Percentiles rank a stretch among this genome's conserved stretches.
Conservation (phyloP, 2,888 invertebrate species). For the Conops quadrifasciatus region DNA sequence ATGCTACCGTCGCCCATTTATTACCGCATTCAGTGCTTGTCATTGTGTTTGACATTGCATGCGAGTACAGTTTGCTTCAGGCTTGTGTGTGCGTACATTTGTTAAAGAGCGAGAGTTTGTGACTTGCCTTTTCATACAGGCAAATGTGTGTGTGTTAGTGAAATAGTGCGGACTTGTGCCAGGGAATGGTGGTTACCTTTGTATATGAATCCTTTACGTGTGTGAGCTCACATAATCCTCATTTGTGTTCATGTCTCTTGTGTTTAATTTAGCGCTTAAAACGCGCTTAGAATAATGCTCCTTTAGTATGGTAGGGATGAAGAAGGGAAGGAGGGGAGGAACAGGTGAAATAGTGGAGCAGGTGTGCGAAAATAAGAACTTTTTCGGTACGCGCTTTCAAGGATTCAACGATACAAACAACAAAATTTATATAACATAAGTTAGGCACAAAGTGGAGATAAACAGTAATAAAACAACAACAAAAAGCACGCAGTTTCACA, state of each 20-base stretch:
- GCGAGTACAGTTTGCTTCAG: no score
- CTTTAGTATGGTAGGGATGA: neutral
- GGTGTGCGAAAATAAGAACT: constrained; percentile 3
- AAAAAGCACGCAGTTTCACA: no score
- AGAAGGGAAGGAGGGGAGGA: neutral
- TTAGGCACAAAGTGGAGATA: neutral
- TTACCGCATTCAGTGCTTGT: no score
- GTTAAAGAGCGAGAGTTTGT: no score
- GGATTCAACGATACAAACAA: neutral
- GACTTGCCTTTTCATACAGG: no score
- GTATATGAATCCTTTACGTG: constrained; percentile 11
- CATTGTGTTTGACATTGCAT: no score
- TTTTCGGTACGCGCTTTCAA: neutral
- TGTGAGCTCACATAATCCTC: constrained; percentile 32
- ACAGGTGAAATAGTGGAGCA: neutral
- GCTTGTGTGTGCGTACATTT: no score
- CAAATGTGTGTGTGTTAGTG: constrained; percentile 22
- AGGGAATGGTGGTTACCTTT: neutral
- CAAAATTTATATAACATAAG: no score
- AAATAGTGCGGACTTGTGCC: no score
- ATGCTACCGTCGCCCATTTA: no score
- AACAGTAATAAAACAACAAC: constrained; percentile 28
- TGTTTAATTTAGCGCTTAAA: constrained; percentile 36
- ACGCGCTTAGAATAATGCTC: constrained; percentile 30
- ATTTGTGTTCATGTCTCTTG: constrained; percentile 33